Conservation (phyloP, 1,140 invertebrate species). For the Temnothorax longispinosus region DNA sequence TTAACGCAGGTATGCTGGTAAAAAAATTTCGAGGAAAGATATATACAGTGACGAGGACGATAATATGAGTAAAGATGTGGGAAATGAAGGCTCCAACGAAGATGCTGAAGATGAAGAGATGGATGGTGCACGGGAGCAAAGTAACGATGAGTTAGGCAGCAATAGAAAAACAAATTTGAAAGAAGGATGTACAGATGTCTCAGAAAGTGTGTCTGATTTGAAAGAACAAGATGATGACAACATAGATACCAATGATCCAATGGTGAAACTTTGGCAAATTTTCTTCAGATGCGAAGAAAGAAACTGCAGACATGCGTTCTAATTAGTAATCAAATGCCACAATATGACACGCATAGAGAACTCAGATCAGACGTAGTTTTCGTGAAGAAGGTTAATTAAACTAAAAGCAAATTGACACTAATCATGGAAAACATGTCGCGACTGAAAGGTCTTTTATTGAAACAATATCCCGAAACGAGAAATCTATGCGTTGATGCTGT, state of each 20-base stretch:
- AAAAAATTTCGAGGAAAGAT: conserved; percentile 88
- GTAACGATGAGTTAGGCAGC: conserved; percentile 72
- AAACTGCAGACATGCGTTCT: too few relatives aligned
- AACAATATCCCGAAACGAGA: too few relatives aligned
- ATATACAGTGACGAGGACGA: conserved; percentile 77
- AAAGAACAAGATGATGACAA: conserved; percentile 76
- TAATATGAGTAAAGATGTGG: conserved; percentile 23
- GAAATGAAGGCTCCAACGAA: conserved; percentile 55
- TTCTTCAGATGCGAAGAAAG: too few relatives aligned
- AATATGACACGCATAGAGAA: too few relatives aligned
- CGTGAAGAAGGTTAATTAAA: too few relatives aligned
- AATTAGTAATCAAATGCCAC: too few relatives aligned
- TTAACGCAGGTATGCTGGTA: conserved; percentile 89
- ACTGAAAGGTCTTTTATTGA: too few relatives aligned
- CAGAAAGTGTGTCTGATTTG: conserved; percentile 65
- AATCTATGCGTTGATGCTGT: too few relatives aligned
- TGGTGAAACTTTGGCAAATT: too few relatives aligned
- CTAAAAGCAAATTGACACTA: too few relatives aligned
- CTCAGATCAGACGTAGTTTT: too few relatives aligned
- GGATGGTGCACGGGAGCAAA: conserved; percentile 68
- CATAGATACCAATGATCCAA: conserved; percentile 42
- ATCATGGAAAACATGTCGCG: too few relatives aligned
- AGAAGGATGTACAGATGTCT: conserved; percentile 23
- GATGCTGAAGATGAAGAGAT: conserved; percentile 70
- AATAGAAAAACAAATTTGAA: conserved; percentile 45